phyloP scores from a whole-genome alignment of 2,113 vertebrate species.

The Pseudopipra pipra region DNA sequence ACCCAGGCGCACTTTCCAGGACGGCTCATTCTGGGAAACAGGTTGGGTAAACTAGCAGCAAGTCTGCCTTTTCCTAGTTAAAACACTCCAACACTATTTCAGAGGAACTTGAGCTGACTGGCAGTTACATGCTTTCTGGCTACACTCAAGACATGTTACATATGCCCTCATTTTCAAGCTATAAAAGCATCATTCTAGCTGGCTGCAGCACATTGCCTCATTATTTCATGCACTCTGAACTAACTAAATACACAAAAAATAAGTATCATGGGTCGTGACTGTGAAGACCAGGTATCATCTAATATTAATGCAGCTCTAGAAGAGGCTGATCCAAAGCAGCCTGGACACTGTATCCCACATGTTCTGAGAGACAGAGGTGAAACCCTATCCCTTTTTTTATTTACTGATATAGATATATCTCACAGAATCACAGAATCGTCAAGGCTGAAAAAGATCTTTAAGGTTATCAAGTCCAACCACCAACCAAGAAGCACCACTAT shows the following conservation, averaged over 20 bases:
- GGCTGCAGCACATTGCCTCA: background rate
- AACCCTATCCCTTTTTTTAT: background rate
- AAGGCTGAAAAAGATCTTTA: background rate
- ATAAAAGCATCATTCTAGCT: background rate
- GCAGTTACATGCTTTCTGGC: background rate
- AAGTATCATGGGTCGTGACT: background rate
- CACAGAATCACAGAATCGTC: background rate
- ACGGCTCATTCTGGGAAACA: background rate
- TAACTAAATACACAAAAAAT: background rate
- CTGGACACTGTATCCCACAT: background rate
- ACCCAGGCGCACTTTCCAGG: background rate
- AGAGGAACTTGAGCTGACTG: background rate
- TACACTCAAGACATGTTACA: background rate
- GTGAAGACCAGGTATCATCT: background rate
- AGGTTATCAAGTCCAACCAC: background rate
- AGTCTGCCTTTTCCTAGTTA: background rate
- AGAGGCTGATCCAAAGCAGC: background rate
- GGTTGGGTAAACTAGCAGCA: background rate
- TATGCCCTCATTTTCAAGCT: rapidly evolving
- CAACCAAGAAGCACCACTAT: background rate
- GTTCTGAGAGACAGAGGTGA: background rate
- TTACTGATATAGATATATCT: background rate
- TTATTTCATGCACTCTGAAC: background rate
- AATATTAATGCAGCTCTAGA: background rate
- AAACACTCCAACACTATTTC: background rate